Evolutionary conservation across 2,888 invertebrate genomes (phyloP).

Genomic region (Brenthis daphne): DNA sequence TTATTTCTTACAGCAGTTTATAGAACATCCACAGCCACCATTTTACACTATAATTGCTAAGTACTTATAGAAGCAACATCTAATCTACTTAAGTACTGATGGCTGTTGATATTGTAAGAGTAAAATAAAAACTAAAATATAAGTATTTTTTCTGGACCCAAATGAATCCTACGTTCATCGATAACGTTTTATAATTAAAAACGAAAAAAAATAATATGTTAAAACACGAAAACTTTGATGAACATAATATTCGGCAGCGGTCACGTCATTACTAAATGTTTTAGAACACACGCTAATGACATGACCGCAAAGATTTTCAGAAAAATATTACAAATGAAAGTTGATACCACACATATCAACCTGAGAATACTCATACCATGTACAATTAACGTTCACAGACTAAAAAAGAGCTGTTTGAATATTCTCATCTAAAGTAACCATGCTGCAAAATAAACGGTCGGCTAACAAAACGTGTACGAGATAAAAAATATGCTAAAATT

Average conservation of each 20-base stretch:
- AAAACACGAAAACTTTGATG: not conserved
- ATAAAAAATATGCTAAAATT: conserved; percentile 37
- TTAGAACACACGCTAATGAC: not conserved
- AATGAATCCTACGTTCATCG: conserved; percentile 11
- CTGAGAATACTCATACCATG: conserved; percentile 14
- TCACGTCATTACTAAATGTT: not conserved
- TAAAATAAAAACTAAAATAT: conserved; percentile 10
- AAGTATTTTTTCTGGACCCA: not conserved
- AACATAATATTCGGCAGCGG: not conserved
- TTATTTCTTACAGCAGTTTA: not conserved
- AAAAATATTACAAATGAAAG: not conserved
- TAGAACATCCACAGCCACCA: conserved; percentile 20
- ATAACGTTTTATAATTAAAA: not conserved
- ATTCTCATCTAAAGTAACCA: conserved; percentile 33
- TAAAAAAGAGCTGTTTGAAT: conserved; percentile 19
- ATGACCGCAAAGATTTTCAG: not conserved
- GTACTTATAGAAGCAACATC: conserved; percentile 22
- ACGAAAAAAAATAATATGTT: not conserved
- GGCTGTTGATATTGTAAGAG: conserved; percentile 16
- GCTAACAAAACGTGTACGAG: conserved; percentile 27
- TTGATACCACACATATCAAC: not conserved
- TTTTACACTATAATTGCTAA: conserved; percentile 19
- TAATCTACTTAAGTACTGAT: conserved; percentile 27
- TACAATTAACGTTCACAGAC: not conserved
- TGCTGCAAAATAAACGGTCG: conserved; percentile 41